Conservation (phyloP, 2,113 vertebrate species). For the Menidia beryllina region DNA sequence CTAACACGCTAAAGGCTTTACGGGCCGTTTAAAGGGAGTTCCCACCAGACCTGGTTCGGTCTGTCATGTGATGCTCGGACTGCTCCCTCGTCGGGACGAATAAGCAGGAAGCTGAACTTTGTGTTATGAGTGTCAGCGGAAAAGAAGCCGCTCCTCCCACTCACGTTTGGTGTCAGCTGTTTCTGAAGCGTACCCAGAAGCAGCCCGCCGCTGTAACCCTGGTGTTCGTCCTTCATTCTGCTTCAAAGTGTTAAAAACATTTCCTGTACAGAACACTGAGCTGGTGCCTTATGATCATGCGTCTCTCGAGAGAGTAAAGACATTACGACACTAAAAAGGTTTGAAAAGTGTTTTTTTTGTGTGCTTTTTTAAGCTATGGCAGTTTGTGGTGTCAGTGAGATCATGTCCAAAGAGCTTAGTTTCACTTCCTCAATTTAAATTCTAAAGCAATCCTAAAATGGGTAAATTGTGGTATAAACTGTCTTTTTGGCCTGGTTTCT, state of each 20-base stretch:
- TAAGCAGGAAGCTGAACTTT: conserved; percentile 13
- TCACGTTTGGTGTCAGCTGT: neutral
- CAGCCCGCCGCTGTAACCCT: neutral
- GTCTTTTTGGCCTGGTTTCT: neutral
- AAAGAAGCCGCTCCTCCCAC: neutral
- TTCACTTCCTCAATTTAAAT: neutral
- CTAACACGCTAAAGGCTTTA: neutral
- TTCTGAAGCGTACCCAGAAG: neutral
- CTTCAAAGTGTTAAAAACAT: conserved; percentile 11
- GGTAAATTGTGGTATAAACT: neutral
- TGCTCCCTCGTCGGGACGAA: neutral
- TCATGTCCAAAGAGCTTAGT: neutral
- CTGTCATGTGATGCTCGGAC: conserved; percentile 14
- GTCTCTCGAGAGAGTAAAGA: conserved; percentile 15
- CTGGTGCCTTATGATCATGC: conserved; percentile 22
- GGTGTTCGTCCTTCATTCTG: neutral
- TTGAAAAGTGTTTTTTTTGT: neutral
- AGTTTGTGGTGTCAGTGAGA: neutral
- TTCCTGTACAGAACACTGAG: neutral
- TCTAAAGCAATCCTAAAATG: neutral
- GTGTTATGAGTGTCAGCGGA: conserved; percentile 10
- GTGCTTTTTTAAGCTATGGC: neutral
- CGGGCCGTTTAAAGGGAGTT: neutral
- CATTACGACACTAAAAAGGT: neutral
- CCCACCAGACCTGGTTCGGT: conserved; percentile 19